These are phyloP conservation scores for Drosophila nigromelanica DNA, from an alignment of 1,140 invertebrate species.

Conservation along the genomic window DNA sequence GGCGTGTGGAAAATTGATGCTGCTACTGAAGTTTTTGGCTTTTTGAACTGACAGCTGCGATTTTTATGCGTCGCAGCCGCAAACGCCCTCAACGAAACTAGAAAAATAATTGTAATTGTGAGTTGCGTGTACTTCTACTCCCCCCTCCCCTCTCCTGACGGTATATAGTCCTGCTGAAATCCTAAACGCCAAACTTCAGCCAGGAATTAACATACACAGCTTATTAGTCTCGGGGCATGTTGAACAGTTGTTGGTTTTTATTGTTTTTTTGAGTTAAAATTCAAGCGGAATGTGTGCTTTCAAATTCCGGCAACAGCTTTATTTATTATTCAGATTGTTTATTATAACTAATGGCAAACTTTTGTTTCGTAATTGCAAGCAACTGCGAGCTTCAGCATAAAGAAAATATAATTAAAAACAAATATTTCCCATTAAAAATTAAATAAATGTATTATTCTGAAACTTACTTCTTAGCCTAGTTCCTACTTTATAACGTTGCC, in stretches of 20 bases:
- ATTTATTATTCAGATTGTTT: too few relatives aligned
- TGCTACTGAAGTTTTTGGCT: constrained; percentile 78
- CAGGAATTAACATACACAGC: constrained; percentile 3
- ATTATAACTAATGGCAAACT: too few relatives aligned
- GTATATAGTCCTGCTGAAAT: neutral
- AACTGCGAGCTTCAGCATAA: too few relatives aligned
- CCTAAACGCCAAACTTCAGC: constrained; percentile 20
- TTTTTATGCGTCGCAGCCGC: constrained; percentile 70
- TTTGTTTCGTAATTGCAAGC: too few relatives aligned
- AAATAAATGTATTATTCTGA: neutral
- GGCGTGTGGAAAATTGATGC: constrained; percentile 76
- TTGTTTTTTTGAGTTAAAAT: neutral
- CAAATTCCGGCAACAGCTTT: neutral
- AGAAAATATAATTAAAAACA: too few relatives aligned
- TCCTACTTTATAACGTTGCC: too few relatives aligned
- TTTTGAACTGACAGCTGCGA: constrained; percentile 81
- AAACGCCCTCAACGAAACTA: constrained; percentile 46
- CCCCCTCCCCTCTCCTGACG: neutral
- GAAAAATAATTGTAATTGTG: constrained; percentile 78
- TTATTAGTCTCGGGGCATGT: constrained; percentile 12
- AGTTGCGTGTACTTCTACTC: constrained; percentile 43
- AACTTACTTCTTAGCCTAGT: too few relatives aligned
- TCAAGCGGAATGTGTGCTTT: constrained; percentile 45
- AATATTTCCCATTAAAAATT: neutral
- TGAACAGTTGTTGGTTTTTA: constrained; percentile 17